Evolutionary conservation across 2,113 vertebrate species (phyloP).

Genomic region (Festucalex cinctus): DNA sequence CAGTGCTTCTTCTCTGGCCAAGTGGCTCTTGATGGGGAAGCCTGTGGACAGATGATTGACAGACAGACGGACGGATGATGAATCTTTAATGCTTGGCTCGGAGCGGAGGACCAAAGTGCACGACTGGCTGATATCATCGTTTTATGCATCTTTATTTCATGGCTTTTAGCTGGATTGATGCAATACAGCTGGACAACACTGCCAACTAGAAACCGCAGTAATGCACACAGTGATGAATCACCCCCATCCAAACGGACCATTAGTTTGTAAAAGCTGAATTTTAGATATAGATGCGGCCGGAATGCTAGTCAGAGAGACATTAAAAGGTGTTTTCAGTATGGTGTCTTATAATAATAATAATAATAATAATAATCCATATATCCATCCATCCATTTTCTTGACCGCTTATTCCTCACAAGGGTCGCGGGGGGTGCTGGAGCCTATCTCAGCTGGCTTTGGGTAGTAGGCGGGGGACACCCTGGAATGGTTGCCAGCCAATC

Average conservation of each 20-base stretch:
- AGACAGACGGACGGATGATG: slow-evolving; percentile 18
- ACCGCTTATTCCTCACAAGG: no score
- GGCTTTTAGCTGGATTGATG: background rate
- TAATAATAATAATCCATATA: no score
- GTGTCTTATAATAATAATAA: no score
- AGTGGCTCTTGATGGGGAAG: slow-evolving; percentile 2
- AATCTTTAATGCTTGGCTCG: slow-evolving; percentile 29
- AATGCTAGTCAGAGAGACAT: no score
- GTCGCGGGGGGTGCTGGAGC: no score
- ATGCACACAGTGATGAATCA: background rate
- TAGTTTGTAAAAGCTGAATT: background rate
- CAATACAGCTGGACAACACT: background rate
- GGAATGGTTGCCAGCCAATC: no score
- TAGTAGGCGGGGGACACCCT: no score
- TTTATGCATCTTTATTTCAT: background rate
- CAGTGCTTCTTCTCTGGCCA: slow-evolving; percentile 10
- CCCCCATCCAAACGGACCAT: background rate
- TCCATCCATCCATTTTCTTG: no score
- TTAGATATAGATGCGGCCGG: background rate
- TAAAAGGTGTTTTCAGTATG: no score
- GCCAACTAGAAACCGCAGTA: background rate
- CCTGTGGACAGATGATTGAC: slow-evolving; percentile 13
- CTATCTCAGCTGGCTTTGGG: no score
- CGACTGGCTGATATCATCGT: slow-evolving; percentile 27
- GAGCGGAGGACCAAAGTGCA: slow-evolving; percentile 28